phyloP scores from a whole-genome alignment of 2,797 vertebrate genomes.

The Pantherophis vulpinus region DNA sequence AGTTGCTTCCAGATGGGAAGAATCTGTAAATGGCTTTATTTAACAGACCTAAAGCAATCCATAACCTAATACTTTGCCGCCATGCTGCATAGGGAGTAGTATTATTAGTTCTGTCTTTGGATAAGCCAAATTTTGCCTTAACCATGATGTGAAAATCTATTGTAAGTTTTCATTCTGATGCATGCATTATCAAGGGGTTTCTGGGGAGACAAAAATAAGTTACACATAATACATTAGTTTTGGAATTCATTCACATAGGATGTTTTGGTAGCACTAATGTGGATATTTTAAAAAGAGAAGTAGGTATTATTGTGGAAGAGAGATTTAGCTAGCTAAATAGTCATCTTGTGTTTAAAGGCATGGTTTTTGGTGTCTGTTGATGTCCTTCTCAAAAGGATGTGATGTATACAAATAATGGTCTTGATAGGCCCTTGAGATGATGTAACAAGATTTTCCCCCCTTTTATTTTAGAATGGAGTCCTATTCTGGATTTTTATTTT shows the following conservation, averaged over 20 bases:
- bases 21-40: neutral
- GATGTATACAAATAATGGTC: neutral
- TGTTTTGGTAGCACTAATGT: neutral
- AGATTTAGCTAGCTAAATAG: neutral
- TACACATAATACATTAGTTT: neutral
- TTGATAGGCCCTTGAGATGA: neutral
- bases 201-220: neutral
- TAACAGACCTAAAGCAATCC: neutral
- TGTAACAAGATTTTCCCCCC: neutral
- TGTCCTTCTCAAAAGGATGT: neutral
- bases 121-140: neutral
- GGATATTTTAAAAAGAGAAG: neutral
- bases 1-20: neutral
- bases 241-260: neutral
- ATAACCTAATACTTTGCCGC: neutral
- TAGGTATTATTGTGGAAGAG: neutral
- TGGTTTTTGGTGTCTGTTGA: neutral
- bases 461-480: neutral
- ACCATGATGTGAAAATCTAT: neutral
- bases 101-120: neutral
- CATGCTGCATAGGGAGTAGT: neutral
- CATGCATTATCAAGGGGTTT: neutral
- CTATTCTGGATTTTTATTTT: conserved; percentile 11
- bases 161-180: neutral
- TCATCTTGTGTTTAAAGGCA: neutral